A percentile compares a stretch with the other conserved stretches of the same genome.
Evolutionary conservation across 2,888 invertebrate species (phyloP).

Genomic region (Stenotaenia linearis): DNA sequence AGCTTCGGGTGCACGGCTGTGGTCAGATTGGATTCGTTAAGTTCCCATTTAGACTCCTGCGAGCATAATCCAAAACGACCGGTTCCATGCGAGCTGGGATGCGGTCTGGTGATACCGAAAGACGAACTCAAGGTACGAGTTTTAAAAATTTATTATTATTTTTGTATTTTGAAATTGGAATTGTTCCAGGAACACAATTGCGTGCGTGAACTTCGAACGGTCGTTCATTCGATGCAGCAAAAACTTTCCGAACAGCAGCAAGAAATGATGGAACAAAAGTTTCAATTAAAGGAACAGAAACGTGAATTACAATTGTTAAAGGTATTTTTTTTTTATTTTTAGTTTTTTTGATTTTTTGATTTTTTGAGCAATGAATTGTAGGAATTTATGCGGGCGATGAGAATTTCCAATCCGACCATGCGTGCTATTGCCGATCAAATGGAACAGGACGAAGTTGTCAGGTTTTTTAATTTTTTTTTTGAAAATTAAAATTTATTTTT

Average conservation of each 20-base stretch:
- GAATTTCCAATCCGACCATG: slow-evolving; percentile 86
- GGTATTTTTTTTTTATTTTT: slow-evolving; percentile 50
- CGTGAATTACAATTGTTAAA: slow-evolving; percentile 80
- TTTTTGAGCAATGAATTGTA: slow-evolving; percentile 44
- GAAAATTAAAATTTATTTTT: not conserved
- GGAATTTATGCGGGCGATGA: slow-evolving; percentile 90
- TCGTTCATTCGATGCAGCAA: slow-evolving; percentile 79
- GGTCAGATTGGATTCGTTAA: slow-evolving; percentile 75
- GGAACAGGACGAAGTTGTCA: slow-evolving; percentile 84
- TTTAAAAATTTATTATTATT: not conserved
- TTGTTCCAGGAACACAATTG: too few relatives aligned
- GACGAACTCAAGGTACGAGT: slow-evolving; percentile 69
- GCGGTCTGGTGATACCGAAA: slow-evolving; percentile 89
- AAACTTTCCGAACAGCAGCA: slow-evolving; percentile 80
- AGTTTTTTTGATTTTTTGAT: not conserved
- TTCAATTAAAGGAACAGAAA: slow-evolving; percentile 82
- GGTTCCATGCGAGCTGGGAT: slow-evolving; percentile 86
- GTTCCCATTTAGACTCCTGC: slow-evolving; percentile 84
- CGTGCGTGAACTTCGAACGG: slow-evolving; percentile 73
- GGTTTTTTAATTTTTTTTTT: slow-evolving; percentile 40
- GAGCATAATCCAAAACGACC: slow-evolving; percentile 91
- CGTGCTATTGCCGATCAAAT: slow-evolving; percentile 87
- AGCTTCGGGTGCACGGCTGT: slow-evolving; percentile 77
- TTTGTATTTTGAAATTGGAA: too few relatives aligned
- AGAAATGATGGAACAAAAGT: slow-evolving; percentile 76